These are phyloP conservation scores for Hycleus phaleratus DNA, from an alignment of 1,140 invertebrate species.

Conservation along the genomic window DNA sequence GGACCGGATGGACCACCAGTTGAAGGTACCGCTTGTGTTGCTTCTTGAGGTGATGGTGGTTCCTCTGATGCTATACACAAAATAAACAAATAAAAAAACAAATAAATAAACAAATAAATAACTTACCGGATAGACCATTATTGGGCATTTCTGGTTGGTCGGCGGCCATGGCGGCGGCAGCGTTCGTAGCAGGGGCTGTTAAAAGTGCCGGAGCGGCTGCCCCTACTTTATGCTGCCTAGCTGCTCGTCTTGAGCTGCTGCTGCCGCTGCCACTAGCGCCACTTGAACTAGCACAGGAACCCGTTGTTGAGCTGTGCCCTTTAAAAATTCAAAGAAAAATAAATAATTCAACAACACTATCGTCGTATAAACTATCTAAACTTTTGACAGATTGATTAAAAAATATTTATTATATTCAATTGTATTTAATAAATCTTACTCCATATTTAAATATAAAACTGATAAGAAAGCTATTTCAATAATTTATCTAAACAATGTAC, in stretches of 20 bases:
- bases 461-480: too few relatives aligned
- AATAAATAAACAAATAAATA: neutral
- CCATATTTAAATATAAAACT: too few relatives aligned
- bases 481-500: too few relatives aligned
- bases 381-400: too few relatives aligned
- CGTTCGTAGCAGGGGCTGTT: slow-evolving; percentile 25
- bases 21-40: slow-evolving; percentile 32
- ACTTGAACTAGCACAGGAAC: slow-evolving; percentile 64
- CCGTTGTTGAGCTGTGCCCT: slow-evolving; percentile 48
- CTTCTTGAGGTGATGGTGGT: slow-evolving; percentile 38
- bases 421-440: too few relatives aligned
- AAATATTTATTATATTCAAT: too few relatives aligned
- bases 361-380: too few relatives aligned
- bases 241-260: slow-evolving; percentile 25
- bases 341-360: neutral
- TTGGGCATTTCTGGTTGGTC: slow-evolving; percentile 38
- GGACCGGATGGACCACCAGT: slow-evolving; percentile 33
- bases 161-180: slow-evolving; percentile 29
- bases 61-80: slow-evolving; percentile 33
- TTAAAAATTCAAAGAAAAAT: slow-evolving; percentile 1
- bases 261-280: slow-evolving; percentile 34
- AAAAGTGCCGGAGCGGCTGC: slow-evolving; percentile 30
- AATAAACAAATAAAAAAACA: neutral
- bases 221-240: slow-evolving; percentile 36
- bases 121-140: slow-evolving; percentile 34